Percentiles rank a stretch among this genome's conserved stretches.
Evolutionary conservation across 2,113 vertebrate genomes (phyloP).

Genomic region (Cynoglossus semilaevis): DNA sequence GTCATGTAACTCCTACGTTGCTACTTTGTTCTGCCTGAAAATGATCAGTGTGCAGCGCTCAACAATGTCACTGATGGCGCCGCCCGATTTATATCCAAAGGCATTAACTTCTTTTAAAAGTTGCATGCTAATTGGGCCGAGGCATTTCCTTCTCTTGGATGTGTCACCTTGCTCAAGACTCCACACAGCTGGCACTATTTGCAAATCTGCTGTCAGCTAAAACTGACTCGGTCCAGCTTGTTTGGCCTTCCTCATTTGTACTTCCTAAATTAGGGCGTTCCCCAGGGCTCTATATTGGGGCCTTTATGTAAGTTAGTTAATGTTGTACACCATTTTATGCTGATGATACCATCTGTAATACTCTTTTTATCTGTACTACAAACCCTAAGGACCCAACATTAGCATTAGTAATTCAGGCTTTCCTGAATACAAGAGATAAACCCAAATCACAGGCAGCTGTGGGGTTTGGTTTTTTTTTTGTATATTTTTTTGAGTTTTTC

Average conservation of each 20-base stretch:
- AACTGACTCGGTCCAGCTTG: background rate
- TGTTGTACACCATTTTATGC: background rate
- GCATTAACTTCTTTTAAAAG: conserved; percentile 5
- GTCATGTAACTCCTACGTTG: conserved; percentile 54
- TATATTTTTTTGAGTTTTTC: too few relatives aligned
- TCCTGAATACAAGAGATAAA: too few relatives aligned
- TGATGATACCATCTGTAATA: background rate
- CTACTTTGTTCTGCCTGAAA: conserved; percentile 50
- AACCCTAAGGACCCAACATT: background rate
- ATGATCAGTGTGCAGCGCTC: conserved; percentile 21
- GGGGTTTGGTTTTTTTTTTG: too few relatives aligned
- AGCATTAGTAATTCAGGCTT: too few relatives aligned
- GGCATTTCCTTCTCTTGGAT: background rate
- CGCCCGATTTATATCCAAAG: conserved; percentile 24
- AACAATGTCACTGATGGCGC: conserved; percentile 18
- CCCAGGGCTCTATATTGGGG: background rate
- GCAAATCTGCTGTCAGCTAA: background rate
- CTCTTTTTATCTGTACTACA: background rate
- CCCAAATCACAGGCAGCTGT: too few relatives aligned
- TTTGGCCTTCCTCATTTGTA: background rate
- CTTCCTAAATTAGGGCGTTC: background rate
- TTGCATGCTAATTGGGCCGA: background rate
- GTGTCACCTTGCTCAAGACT: background rate
- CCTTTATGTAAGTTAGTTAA: background rate
- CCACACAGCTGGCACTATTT: background rate